Evolutionary conservation across 2,888 invertebrate genomes (phyloP).

Genomic region (Gandaritis pyraliata): DNA sequence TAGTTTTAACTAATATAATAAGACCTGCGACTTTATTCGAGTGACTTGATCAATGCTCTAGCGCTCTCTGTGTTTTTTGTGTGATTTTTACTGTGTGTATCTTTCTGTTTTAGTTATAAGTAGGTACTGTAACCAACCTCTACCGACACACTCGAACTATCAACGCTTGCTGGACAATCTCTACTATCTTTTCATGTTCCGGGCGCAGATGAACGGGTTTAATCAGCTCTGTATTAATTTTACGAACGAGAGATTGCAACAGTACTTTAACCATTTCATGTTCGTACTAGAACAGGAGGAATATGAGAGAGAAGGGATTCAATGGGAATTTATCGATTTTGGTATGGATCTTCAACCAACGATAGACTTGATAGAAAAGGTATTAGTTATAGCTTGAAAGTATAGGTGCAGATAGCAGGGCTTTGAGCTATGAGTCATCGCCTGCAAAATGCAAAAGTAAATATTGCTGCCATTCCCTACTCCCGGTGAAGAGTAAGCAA

Average conservation of each 20-base stretch:
- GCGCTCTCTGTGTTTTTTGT: slow-evolving; percentile 62
- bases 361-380: slow-evolving; percentile 96
- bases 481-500: slow-evolving; percentile 52
- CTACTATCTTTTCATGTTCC: slow-evolving; percentile 65
- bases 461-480: slow-evolving; percentile 58
- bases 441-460: slow-evolving; percentile 61
- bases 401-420: slow-evolving; percentile 64
- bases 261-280: slow-evolving; percentile 98
- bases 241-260: slow-evolving; percentile 97
- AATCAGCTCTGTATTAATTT: slow-evolving; percentile 98
- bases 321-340: slow-evolving; percentile 97
- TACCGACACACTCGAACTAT: slow-evolving; percentile 36
- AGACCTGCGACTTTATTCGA: slow-evolving; percentile 56
- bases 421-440: slow-evolving; percentile 68
- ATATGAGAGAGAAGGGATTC: slow-evolving; percentile 95
- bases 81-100: slow-evolving; percentile 64
- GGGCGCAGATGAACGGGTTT: slow-evolving; percentile 94
- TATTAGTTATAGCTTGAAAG: slow-evolving; percentile 78
- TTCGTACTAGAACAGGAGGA: slow-evolving; percentile 98
- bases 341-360: slow-evolving; percentile 97
- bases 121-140: slow-evolving; percentile 30
- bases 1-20: slow-evolving; percentile 29
- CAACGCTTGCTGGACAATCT: slow-evolving; percentile 44
- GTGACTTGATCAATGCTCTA: slow-evolving; percentile 69
- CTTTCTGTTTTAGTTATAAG: slow-evolving; percentile 42